Evolutionary conservation across 2,888 invertebrate species (phyloP), one percentile per base, ranked within the genome.

Genomic region (Microctonus aethiopoides): DNA sequence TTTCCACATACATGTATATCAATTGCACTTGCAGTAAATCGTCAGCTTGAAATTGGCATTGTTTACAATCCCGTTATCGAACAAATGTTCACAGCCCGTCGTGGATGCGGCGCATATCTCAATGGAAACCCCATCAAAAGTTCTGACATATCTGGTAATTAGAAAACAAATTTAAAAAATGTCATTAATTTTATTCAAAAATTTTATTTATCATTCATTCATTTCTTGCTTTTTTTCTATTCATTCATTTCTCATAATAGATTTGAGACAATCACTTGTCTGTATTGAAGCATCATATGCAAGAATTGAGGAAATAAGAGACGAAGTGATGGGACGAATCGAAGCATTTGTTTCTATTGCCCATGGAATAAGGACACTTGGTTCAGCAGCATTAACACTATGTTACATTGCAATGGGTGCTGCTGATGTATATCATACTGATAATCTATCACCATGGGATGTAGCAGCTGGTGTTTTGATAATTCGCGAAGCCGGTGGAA

Each of bases 361-460:
- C 72, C 84, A 81, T 70, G 92, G 93, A 61, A 88, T 92, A 72
- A 89, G 94, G 62, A 89, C 91, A 22, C 88, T 92, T 78, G 95
- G 95, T 6, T 92, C 92, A 62, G 94, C 93, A 5, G 94, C 94
- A 1, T 80, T 94, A 72, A 90, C 92, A 61, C 88, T 94, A 79
- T 92, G 93, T 79, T 90, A 91, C 80, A 91, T 95, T 0, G 94
- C 95, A 10, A 88, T 89, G 77, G 95, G 95, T 0, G 88, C 88
- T 64, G 88, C 90, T 39, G 93, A 94, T 80, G 91, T 89, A 36
- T 94, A 93, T 84, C 91, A 91, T 76, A 92, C 92, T 75, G 93
- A 93, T 81, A 93, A 94, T 73, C 87, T 94, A 52, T 90, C 92
- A 81, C 90, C 92, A n/a, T 95, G 95, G 95, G 95, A 95, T 83